Evolutionary conservation across 2,113 vertebrate genomes (phyloP).

Genomic region (Rhinoderma darwinii): DNA sequence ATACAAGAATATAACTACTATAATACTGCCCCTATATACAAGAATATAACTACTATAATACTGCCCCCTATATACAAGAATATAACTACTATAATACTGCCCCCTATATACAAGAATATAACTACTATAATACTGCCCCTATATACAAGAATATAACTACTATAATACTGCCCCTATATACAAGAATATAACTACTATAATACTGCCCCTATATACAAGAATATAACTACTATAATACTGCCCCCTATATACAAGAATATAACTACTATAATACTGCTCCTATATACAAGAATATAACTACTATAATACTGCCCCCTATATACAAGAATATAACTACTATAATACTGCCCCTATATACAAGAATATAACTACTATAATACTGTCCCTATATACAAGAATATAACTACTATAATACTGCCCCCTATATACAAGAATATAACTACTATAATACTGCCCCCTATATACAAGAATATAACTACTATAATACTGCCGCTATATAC

Average conservation of each 20-base stretch:
- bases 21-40: no score
- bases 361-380: constrained; percentile 11
- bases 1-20: no score
- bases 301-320: neutral
- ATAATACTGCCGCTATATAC: neutral
- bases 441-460: constrained; percentile 1
- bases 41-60: constrained; percentile 1
- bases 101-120: constrained; percentile 17
- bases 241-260: neutral
- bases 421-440: neutral
- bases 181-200: no score
- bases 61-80: neutral
- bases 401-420: no score
- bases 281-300: constrained; percentile 6
- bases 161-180: no score
- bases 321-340: constrained; percentile 10
- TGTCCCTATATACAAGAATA: neutral
- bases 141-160: no score
- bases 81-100: constrained; percentile 13
- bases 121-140: no score
- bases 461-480: neutral
- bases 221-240: no score
- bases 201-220: no score
- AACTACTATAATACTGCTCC: constrained; percentile 9
- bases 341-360: neutral